Evolutionary conservation across 2,113 vertebrate genomes (phyloP).

Genomic region (Mus pahari): DNA sequence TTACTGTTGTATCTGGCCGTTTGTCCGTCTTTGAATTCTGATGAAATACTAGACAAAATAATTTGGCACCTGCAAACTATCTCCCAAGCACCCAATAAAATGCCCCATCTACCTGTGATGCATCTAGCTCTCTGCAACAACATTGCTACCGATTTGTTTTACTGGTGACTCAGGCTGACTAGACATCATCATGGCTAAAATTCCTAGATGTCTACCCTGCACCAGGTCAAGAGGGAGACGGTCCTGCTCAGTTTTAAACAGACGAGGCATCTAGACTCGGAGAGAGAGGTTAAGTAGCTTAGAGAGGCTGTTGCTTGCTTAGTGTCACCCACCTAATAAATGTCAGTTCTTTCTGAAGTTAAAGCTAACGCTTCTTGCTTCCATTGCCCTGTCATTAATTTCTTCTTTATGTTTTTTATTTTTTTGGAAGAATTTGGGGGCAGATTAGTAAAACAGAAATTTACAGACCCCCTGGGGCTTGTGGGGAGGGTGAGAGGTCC

Average conservation of each 20-base stretch:
- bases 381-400: not conserved
- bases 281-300: constrained; percentile 4
- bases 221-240: not conserved
- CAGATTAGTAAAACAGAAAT: constrained; percentile 39
- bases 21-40: not conserved
- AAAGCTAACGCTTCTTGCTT: not conserved
- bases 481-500: not conserved
- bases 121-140: not conserved
- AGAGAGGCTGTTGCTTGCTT: not conserved
- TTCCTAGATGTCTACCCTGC: not conserved
- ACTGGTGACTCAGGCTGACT: constrained; percentile 26
- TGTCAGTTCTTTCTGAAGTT: not conserved
- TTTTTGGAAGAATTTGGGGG: constrained; percentile 58
- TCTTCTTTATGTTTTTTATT: constrained; percentile 44
- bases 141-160: not conserved
- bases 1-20: not conserved
- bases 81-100: not conserved
- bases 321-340: constrained; percentile 14
- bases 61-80: not conserved
- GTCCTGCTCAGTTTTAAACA: constrained; percentile 49
- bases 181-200: not conserved
- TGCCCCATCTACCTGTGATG: not conserved
- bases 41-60: constrained; percentile 1
- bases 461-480: not conserved
- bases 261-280: not conserved